Percentiles rank a stretch among this genome's conserved stretches.
Conservation (phyloP, 1,140 invertebrate species). For the Liolophura sinensis region DNA sequence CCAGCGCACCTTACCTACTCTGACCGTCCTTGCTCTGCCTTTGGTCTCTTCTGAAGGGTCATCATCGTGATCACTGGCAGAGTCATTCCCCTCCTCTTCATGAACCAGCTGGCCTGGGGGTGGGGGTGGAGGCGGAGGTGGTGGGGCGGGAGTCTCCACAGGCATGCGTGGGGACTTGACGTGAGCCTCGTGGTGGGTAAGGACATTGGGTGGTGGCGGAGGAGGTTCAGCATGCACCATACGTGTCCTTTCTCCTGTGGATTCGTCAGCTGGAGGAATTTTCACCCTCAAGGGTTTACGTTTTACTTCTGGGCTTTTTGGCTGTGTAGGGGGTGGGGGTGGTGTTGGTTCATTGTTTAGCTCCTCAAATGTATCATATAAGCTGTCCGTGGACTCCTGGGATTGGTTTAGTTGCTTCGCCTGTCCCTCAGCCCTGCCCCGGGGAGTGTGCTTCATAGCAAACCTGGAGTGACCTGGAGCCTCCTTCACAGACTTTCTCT, state of each 20-base stretch:
- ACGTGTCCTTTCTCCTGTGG: not conserved
- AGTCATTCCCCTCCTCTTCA: conserved; percentile 34
- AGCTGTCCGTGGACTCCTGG: too few species aligned
- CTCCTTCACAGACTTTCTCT: too few species aligned
- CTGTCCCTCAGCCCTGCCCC: too few species aligned
- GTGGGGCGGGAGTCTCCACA: conserved; percentile 39
- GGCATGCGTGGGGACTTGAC: conserved; percentile 24
- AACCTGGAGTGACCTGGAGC: too few species aligned
- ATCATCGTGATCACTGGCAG: conserved; percentile 12
- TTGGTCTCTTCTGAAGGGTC: conserved; percentile 57
- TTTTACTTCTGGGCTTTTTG: conserved; percentile 37
- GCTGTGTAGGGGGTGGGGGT: conserved; percentile 29
- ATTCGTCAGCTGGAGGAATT: conserved; percentile 36
- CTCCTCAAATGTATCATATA: too few species aligned
- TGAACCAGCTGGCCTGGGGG: conserved; percentile 74
- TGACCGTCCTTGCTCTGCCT: conserved; percentile 89
- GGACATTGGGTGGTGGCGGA: conserved; percentile 29
- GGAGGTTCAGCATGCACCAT: conserved; percentile 30
- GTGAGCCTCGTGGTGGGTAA: conserved; percentile 14
- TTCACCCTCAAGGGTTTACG: not conserved
- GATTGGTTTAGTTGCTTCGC: too few species aligned
- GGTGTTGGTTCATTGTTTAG: not conserved
- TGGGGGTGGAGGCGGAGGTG: conserved; percentile 74
- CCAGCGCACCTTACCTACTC: conserved; percentile 96
- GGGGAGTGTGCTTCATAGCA: too few species aligned